Conservation (phyloP, 2,888 invertebrate genomes). For the Drosophila austrosaltans region DNA sequence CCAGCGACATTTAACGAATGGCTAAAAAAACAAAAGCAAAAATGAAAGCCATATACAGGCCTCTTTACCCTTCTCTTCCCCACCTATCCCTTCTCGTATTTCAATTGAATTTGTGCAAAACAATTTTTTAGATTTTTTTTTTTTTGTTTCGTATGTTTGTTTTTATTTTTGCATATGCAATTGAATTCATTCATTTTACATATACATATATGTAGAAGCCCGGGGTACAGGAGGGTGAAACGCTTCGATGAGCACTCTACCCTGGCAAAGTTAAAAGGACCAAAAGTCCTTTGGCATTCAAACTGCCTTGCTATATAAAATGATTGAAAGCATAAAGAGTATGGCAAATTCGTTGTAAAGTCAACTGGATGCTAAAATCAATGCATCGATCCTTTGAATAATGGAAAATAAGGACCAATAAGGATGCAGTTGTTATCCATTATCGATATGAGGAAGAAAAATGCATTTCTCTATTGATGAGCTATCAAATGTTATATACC, state of each 20-base stretch:
- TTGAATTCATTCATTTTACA: slow-evolving; percentile 73
- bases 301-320: background rate
- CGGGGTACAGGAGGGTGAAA: slow-evolving; percentile 29
- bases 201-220: background rate
- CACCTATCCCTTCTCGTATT: slow-evolving; percentile 25
- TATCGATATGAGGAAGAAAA: no score
- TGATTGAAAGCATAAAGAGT: background rate
- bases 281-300: no score
- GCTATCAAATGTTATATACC: no score
- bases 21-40: slow-evolving; percentile 12
- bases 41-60: slow-evolving; percentile 5
- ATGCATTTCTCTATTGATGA: no score
- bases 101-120: slow-evolving; percentile 67
- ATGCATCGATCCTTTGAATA: no score
- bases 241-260: slow-evolving; percentile 41
- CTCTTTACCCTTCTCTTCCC: background rate
- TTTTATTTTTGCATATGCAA: slow-evolving; percentile 53
- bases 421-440: no score
- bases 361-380: no score
- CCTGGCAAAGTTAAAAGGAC: background rate
- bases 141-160: slow-evolving; percentile 23
- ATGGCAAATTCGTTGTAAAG: no score
- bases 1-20: slow-evolving; percentile 53
- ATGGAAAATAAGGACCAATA: no score
- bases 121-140: slow-evolving; percentile 31